Conservation (phyloP, 2,888 invertebrate genomes). For the Protodeltote pygarga region DNA sequence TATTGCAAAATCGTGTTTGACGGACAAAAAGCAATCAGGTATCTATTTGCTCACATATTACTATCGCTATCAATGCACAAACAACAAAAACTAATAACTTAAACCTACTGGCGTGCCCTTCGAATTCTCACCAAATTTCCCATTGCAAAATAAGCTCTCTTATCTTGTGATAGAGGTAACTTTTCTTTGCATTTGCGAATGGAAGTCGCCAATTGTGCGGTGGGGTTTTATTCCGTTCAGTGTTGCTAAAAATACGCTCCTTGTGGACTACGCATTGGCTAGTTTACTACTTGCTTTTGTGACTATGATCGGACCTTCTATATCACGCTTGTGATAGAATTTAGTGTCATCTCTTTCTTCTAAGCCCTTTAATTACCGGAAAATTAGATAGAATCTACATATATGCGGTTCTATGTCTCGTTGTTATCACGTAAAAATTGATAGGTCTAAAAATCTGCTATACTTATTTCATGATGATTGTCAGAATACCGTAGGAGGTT, state of each 20-base stretch:
- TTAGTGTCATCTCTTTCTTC: too few relatives aligned
- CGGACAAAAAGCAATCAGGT: neutral
- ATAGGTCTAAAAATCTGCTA: too few relatives aligned
- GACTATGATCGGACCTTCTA: conserved; percentile 9
- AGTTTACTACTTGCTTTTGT: conserved; percentile 25
- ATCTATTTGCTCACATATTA: conserved; percentile 3
- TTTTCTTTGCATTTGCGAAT: conserved; percentile 10
- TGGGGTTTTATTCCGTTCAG: conserved; percentile 28
- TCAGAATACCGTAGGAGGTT: too few relatives aligned
- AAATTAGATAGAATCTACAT: too few relatives aligned
- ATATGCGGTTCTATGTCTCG: too few relatives aligned
- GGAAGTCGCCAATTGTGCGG: conserved; percentile 42
- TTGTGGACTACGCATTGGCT: conserved; percentile 39
- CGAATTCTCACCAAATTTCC: conserved; percentile 1
- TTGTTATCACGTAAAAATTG: too few relatives aligned
- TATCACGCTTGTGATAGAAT: conserved; percentile 9
- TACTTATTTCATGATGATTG: too few relatives aligned
- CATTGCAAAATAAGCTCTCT: conserved; percentile 10
- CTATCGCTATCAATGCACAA: conserved; percentile 15
- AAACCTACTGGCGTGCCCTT: conserved; percentile 16
- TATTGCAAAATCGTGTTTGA: conserved; percentile 4
- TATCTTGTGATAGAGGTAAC: conserved; percentile 3
- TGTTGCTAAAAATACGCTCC: conserved; percentile 49
- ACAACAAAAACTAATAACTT: conserved; percentile 15
- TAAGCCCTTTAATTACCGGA: too few relatives aligned